These are phyloP conservation scores for Spizaetus ornatus DNA, from an alignment of 2,113 vertebrate species.

Conservation along the genomic window DNA sequence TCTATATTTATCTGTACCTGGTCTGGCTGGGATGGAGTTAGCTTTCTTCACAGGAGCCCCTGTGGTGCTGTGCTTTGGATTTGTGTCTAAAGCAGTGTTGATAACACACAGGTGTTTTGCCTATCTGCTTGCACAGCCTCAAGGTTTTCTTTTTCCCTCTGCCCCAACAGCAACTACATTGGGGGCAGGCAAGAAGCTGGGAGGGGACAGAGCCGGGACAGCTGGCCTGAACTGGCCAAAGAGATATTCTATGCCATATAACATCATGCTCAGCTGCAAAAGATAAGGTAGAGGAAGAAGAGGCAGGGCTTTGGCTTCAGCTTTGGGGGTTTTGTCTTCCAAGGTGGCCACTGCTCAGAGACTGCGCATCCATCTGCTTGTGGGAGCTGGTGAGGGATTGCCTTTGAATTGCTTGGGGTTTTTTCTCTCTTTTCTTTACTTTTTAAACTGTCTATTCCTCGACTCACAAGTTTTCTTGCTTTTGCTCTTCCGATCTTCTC, in stretches of 20 bases:
- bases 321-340: not conserved
- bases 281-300: not conserved
- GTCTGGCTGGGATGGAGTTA: not conserved
- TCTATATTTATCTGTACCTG: not conserved
- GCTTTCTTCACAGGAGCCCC: not conserved
- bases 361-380: not conserved
- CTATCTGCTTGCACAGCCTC: not conserved
- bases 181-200: not conserved
- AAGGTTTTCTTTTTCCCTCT: not conserved
- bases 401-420: not conserved
- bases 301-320: not conserved
- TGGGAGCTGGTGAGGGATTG: not conserved
- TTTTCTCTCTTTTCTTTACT: not conserved
- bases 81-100: not conserved
- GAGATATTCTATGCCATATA: not conserved
- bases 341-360: not conserved
- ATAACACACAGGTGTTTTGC: not conserved
- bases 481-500: not conserved
- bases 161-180: fast-evolving
- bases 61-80: not conserved
- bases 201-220: not conserved
- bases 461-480: not conserved
- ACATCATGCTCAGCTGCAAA: not conserved
- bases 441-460: not conserved
- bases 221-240: not conserved